Evolutionary conservation across 92 coral and sea anemone species (phyloP), one percentile per base, ranked within the genome.

Genomic region (Paragorgia papillata): DNA sequence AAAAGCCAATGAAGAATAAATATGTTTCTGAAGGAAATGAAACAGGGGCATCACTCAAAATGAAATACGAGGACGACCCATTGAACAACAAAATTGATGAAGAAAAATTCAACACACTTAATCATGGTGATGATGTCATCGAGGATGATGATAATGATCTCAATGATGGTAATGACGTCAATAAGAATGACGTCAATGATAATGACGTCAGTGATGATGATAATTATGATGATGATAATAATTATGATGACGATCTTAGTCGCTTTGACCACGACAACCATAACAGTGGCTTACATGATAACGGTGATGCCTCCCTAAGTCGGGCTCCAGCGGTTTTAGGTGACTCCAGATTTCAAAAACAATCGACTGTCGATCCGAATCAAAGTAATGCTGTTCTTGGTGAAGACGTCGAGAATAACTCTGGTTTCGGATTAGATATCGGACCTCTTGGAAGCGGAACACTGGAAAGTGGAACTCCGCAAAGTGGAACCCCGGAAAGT

Each of bases 101-200:
- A 64, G 41, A 34, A 21, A 9, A 32, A 3, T 41, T 1, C 0
- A n/a, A 30, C 81, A 73, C 21, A 59, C 26, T n/a, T 37, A 59
- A 49, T 49, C 29, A 48, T 9, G 76, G 21, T 29, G 76, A 51
- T 49, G 61, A 69, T 32, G 13, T 10, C 39, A 25, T 25, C 17
- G 26, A 44, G 4, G 70, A 63, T 63, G 13, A 25, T 20, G 25
- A 18, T 17, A 19, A 29, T 67, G 56, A 43, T 25, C 27, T 6
- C 18, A 17, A 27, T 67, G 57, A 43, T 9, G 29, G 6, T 18
- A n/a, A 27, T 51, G 59, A 69, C 49, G 19, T 46, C 31, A 14
- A 35, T 30, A 69, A 12, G 12, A 35, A 40, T 14, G 27, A 41
- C 34, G 73, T 15, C 24, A 56, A 48, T 49, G 62, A 28, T 13